Conservation (phyloP, 2,113 vertebrate genomes). For the Dunckerocampus dactyliophorus region DNA sequence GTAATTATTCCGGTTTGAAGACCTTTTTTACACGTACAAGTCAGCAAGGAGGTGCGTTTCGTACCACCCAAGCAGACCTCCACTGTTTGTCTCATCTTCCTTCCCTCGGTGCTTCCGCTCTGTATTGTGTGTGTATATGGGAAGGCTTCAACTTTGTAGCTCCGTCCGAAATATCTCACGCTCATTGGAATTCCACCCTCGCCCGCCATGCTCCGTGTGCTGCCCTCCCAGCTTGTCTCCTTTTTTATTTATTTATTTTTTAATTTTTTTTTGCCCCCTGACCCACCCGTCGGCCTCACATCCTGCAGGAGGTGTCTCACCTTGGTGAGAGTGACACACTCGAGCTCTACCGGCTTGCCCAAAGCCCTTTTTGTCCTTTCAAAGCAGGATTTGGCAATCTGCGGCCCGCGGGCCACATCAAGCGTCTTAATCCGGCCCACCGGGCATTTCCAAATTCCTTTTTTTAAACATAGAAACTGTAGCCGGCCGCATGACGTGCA, state of each 20-base stretch:
- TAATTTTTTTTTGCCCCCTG: too few relatives aligned
- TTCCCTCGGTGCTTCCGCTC: slow-evolving; percentile 14
- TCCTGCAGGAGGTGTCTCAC: slow-evolving; percentile 18
- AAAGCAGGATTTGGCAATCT: too few relatives aligned
- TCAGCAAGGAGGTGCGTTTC: slow-evolving; percentile 19
- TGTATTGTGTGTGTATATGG: slow-evolving; percentile 2
- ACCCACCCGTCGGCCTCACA: slow-evolving; percentile 46
- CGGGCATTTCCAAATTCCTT: too few relatives aligned
- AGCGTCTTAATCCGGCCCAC: too few relatives aligned
- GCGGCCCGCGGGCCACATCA: too few relatives aligned
- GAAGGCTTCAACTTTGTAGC: slow-evolving; percentile 21
- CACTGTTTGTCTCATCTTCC: background rate
- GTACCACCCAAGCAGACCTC: background rate
- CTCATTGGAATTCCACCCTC: slow-evolving; percentile 45
- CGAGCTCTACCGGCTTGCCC: too few relatives aligned
- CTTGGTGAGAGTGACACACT: too few relatives aligned
- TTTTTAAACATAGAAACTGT: too few relatives aligned
- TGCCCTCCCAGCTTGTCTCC: slow-evolving; percentile 14
- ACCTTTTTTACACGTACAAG: slow-evolving; percentile 27
- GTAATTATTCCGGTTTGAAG: slow-evolving; percentile 23
- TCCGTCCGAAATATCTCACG: slow-evolving; percentile 14
- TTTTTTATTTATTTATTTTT: background rate
- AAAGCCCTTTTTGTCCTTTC: too few relatives aligned
- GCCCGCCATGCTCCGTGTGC: slow-evolving; percentile 22
- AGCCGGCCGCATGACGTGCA: too few relatives aligned